Conservation (phyloP, 2,888 invertebrate genomes). For the Diarsia brunnea region DNA sequence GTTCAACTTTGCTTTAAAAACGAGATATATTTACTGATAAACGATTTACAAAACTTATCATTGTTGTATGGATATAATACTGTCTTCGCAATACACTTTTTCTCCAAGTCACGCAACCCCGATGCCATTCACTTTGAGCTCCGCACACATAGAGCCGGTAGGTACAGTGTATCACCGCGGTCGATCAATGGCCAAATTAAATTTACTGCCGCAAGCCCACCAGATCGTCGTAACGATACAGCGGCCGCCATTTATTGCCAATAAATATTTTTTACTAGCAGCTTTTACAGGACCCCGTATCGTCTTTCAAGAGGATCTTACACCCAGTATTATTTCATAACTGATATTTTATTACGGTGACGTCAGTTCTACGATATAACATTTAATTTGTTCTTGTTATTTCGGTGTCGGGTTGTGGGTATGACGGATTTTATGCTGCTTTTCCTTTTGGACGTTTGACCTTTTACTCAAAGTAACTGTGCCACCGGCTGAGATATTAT, state of each 20-base stretch:
- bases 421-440: conserved; percentile 61
- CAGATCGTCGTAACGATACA: conserved; percentile 82
- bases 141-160: conserved; percentile 17
- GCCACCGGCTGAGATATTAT: conserved; percentile 13
- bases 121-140: conserved; percentile 50
- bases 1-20: neutral
- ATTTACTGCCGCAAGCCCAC: conserved; percentile 81
- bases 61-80: neutral
- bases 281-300: conserved; percentile 73
- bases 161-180: conserved; percentile 47
- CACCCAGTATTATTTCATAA: conserved; percentile 74
- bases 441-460: conserved; percentile 36
- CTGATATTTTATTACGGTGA: conserved; percentile 71
- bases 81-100: neutral
- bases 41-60: neutral
- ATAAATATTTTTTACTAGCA: conserved; percentile 86
- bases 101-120: neutral
- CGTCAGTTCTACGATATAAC: conserved; percentile 67
- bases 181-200: conserved; percentile 80
- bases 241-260: conserved; percentile 82
- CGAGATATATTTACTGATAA: neutral
- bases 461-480: conserved; percentile 33
- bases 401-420: conserved; percentile 47
- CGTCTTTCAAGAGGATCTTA: conserved; percentile 75
- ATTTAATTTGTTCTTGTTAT: conserved; percentile 71